Percentiles rank a stretch among this genome's conserved stretches.
phyloP scores from a whole-genome alignment of 2,113 vertebrate genomes.

The Terrapene triunguis region DNA sequence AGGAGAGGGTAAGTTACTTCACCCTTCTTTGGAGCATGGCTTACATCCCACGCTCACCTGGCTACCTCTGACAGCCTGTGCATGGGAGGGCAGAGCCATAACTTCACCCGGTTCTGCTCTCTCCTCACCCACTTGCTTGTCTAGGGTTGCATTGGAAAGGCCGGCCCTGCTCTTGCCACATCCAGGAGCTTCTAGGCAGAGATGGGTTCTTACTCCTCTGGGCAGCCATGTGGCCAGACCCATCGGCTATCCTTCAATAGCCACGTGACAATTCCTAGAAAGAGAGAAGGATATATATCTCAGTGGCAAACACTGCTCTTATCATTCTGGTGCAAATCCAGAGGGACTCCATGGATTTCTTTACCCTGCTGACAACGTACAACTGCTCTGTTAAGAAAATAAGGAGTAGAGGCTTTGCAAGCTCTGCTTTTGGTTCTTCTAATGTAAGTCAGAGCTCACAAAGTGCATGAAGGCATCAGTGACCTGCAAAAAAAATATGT shows the following conservation, averaged over 20 bases:
- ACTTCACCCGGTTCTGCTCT: background rate
- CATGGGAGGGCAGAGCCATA: background rate
- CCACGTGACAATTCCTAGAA: background rate
- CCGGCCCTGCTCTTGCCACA: background rate
- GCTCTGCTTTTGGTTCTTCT: background rate
- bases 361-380: fast-evolving
- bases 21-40: background rate
- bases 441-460: fast-evolving
- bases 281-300: background rate
- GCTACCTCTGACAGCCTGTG: background rate
- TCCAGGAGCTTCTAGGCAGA: background rate
- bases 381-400: background rate
- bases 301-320: background rate
- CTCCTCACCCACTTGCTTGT: background rate
- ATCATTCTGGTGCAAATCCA: background rate
- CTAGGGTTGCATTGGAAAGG: too few species aligned
- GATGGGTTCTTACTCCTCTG: background rate
- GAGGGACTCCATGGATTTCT: background rate
- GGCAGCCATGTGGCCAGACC: fast-evolving
- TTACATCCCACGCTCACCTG: background rate
- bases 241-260: background rate
- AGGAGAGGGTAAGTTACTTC: background rate
- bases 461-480: fast-evolving
- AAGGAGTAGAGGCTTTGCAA: fast-evolving
- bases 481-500: background rate